A percentile compares a stretch with the other conserved stretches of the same genome.
phyloP scores from a whole-genome alignment of 2,888 invertebrate genomes.

The Tethea ocularis region DNA sequence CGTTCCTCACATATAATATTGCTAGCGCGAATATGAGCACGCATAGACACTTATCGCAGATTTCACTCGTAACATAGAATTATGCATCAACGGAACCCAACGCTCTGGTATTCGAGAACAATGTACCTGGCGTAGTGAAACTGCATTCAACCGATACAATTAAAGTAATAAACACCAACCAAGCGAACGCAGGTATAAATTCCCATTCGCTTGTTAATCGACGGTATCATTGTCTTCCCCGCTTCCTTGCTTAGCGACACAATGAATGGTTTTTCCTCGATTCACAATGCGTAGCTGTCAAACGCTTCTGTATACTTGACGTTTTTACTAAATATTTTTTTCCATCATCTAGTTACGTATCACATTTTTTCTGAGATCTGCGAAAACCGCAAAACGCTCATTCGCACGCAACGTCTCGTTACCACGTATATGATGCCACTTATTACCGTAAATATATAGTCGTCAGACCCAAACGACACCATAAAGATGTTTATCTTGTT shows the following conservation, averaged over 20 bases:
- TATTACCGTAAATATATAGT: constrained; percentile 44
- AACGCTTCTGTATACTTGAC: constrained; percentile 51
- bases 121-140: constrained; percentile 68
- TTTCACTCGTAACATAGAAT: constrained; percentile 73
- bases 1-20: constrained; percentile 61
- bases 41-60: constrained; percentile 61
- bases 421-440: constrained; percentile 47
- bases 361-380: constrained; percentile 55
- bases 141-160: constrained; percentile 76
- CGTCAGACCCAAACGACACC: constrained; percentile 29
- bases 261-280: constrained; percentile 71
- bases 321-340: constrained; percentile 47
- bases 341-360: constrained; percentile 46
- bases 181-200: constrained; percentile 63
- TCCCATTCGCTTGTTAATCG: constrained; percentile 75
- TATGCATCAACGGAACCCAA: constrained; percentile 67
- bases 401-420: constrained; percentile 62
- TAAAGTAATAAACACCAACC: constrained; percentile 72
- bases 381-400: constrained; percentile 68
- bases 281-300: constrained; percentile 64
- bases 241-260: constrained; percentile 70
- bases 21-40: constrained; percentile 48
- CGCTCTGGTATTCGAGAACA: constrained; percentile 67
- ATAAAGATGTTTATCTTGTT: constrained; percentile 44
- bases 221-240: constrained; percentile 74